phyloP scores from a whole-genome alignment of 2,113 vertebrate genomes.

The Pterophyllum scalare region DNA sequence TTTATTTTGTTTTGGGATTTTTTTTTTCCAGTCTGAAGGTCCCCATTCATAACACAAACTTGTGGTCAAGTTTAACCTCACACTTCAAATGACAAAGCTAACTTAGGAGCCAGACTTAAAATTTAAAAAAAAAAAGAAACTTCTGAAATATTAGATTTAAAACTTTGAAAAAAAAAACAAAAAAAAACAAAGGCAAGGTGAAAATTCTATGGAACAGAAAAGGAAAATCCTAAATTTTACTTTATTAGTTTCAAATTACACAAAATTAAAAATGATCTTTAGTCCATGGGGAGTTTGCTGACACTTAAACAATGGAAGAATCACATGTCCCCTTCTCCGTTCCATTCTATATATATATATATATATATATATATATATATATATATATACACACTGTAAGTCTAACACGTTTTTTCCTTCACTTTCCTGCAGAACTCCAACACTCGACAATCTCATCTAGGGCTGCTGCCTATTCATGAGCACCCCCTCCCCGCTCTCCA shows the following conservation, averaged over 20 bases:
- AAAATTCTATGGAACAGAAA: background rate
- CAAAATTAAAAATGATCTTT: background rate
- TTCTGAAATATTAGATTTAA: background rate
- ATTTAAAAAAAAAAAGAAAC: background rate
- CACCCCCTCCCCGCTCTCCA: constrained; percentile 56
- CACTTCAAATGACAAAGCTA: background rate
- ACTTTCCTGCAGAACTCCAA: constrained; percentile 7
- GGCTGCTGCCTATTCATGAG: constrained; percentile 59
- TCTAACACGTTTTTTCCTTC: background rate
- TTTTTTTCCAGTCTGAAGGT: background rate
- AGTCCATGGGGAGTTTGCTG: background rate
- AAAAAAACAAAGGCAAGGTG: background rate
- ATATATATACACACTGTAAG: too few species aligned
- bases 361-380: too few species aligned
- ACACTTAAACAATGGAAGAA: constrained; percentile 9
- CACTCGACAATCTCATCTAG: constrained; percentile 54
- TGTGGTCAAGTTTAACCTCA: background rate
- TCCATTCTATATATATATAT: background rate
- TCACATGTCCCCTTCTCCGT: background rate
- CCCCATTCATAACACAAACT: constrained; percentile 28
- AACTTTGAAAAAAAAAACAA: background rate
- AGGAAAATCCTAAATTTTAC: background rate
- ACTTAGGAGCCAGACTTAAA: background rate
- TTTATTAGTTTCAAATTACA: background rate
- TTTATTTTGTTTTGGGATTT: background rate